These are phyloP conservation scores for Zoanthus solanderi DNA, from an alignment of 92 coral and sea anemone species.

Conservation along the genomic window DNA sequence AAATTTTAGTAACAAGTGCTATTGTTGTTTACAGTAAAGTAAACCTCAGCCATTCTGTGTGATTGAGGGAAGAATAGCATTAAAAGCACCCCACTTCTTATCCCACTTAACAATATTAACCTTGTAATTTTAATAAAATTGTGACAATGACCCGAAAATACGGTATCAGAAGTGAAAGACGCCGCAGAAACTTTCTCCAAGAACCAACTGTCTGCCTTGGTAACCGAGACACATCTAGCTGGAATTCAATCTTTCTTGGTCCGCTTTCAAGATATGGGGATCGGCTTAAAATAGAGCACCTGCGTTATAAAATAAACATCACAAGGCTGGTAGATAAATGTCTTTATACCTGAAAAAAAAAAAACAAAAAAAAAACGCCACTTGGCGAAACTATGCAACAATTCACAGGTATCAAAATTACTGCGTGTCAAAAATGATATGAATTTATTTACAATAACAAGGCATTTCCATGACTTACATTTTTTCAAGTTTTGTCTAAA, in stretches of 20 bases:
- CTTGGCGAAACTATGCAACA: too few relatives aligned
- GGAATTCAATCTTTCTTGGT: slow-evolving; percentile 6
- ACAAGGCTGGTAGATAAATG: neutral
- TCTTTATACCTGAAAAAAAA: neutral
- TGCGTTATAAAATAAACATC: slow-evolving; percentile 10
- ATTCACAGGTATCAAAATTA: too few relatives aligned
- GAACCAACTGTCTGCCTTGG: slow-evolving; percentile 12
- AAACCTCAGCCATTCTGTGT: slow-evolving; percentile 1
- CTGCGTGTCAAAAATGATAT: too few relatives aligned
- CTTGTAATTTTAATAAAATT: neutral
- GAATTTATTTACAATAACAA: too few relatives aligned
- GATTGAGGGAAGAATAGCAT: slow-evolving; percentile 4
- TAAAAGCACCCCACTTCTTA: slow-evolving; percentile 15
- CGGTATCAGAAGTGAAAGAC: neutral
- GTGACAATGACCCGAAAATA: neutral
- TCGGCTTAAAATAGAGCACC: slow-evolving; percentile 17
- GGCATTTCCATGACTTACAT: too few relatives aligned
- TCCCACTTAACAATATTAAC: neutral
- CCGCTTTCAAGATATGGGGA: slow-evolving; percentile 1
- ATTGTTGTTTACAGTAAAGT: neutral
- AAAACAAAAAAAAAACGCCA: neutral
- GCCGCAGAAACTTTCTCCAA: neutral
- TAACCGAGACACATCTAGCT: neutral
- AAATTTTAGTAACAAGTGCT: neutral
- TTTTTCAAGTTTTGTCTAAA: too few relatives aligned